These are phyloP conservation scores for Uria lomvia DNA, from an alignment of 2,113 vertebrate species.

Conservation along the genomic window DNA sequence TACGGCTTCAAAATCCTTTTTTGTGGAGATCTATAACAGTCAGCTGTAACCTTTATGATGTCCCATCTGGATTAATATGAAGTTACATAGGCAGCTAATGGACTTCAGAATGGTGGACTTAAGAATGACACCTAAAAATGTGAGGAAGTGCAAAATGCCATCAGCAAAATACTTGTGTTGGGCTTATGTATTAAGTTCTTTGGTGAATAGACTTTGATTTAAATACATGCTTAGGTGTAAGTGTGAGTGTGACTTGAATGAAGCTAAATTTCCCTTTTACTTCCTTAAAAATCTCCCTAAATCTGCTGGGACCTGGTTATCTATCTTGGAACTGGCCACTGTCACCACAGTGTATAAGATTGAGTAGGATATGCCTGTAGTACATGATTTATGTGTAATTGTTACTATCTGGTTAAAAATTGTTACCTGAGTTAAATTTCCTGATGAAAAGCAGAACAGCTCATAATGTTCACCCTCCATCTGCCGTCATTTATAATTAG, in stretches of 20 bases:
- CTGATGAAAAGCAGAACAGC: neutral
- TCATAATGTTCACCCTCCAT: neutral
- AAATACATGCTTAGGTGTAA: neutral
- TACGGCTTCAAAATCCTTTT: neutral
- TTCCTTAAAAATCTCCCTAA: neutral
- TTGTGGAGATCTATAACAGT: neutral
- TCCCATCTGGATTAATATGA: neutral
- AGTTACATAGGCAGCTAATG: neutral
- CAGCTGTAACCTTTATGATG: neutral
- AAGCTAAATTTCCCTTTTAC: neutral
- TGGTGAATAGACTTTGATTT: neutral
- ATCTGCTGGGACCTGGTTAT: neutral
- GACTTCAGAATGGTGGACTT: neutral
- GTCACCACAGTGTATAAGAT: neutral
- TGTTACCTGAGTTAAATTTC: neutral
- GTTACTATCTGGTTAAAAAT: neutral
- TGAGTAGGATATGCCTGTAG: neutral
- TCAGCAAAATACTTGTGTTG: neutral
- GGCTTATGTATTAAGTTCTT: neutral
- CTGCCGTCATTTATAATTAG: conserved; percentile 11
- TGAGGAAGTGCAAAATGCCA: neutral
- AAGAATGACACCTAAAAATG: neutral
- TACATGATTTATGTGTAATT: neutral
- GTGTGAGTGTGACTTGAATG: neutral
- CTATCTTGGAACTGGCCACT: neutral